phyloP scores from a whole-genome alignment of 2,113 vertebrate genomes.

The Eurypyga helias region DNA sequence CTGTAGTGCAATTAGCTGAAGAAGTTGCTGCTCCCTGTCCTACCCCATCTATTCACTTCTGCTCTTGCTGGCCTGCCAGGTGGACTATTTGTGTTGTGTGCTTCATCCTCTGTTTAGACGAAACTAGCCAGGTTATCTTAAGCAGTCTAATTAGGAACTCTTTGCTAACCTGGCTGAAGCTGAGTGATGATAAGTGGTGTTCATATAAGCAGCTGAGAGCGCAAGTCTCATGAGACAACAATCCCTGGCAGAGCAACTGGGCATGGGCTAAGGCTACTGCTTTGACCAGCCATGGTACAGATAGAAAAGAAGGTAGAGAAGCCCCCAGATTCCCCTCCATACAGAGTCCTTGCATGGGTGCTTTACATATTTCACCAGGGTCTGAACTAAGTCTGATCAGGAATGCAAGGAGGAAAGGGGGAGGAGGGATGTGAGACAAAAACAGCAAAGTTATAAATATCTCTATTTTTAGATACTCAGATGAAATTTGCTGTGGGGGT shows the following conservation, averaged over 20 bases:
- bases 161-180: neutral
- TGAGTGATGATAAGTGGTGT: neutral
- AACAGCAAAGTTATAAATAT: slow-evolving; percentile 58
- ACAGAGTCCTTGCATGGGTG: neutral
- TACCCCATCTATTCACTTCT: neutral
- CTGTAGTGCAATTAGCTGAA: neutral
- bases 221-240: neutral
- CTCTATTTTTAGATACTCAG: slow-evolving; percentile 59
- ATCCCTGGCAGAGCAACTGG: neutral
- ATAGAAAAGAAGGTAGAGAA: neutral
- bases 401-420: slow-evolving; percentile 25
- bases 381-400: slow-evolving; percentile 49
- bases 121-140: neutral
- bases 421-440: slow-evolving; percentile 47
- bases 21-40: neutral
- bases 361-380: neutral
- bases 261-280: neutral
- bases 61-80: neutral
- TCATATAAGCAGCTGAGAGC: neutral
- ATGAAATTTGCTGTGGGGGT: slow-evolving; percentile 55
- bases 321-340: rapidly evolving
- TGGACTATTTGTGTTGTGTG: neutral
- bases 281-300: neutral
- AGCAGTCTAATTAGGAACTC: neutral
- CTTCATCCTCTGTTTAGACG: neutral